These are phyloP conservation scores for Euthynnus affinis DNA, from an alignment of 2,797 vertebrate genomes.

Conservation along the genomic window DNA sequence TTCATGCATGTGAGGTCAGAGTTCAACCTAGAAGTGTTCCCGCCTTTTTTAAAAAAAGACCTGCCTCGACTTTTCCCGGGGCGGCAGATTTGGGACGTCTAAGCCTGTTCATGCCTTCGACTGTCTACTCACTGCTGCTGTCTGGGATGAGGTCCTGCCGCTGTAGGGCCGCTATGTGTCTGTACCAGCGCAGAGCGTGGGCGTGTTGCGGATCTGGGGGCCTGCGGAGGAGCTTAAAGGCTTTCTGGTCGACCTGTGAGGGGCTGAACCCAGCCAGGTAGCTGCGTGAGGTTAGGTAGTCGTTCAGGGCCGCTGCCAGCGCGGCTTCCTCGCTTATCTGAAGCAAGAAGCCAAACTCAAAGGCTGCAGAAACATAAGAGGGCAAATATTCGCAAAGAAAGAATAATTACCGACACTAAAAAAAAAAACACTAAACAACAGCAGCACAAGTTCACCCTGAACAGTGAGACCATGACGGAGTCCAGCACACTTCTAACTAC, in stretches of 20 bases:
- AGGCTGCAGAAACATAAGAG: constrained; percentile 93
- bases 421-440: constrained; percentile 4
- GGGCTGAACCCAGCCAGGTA: constrained; percentile 94
- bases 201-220: constrained; percentile 88
- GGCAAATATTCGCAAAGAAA: constrained; percentile 77
- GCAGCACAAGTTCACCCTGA: not conserved
- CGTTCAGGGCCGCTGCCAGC: constrained; percentile 90
- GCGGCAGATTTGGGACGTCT: not conserved
- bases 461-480: no score
- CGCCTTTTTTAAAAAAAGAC: not conserved
- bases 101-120: constrained; percentile 36
- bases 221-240: constrained; percentile 88
- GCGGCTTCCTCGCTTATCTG: constrained; percentile 90
- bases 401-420: constrained; percentile 49
- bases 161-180: constrained; percentile 91
- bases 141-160: constrained; percentile 87
- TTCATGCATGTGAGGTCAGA: constrained; percentile 22
- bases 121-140: constrained; percentile 81
- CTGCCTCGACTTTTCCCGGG: not conserved
- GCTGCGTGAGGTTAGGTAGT: constrained; percentile 95
- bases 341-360: constrained; percentile 91
- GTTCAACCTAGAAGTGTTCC: not conserved
- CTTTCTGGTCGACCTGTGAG: constrained; percentile 91
- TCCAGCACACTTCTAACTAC: no score
- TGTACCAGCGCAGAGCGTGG: constrained; percentile 96